Evolutionary conservation across 2,888 invertebrate species (phyloP), one percentile per base, ranked within the genome.

Genomic region (Amaurobius ferox): DNA sequence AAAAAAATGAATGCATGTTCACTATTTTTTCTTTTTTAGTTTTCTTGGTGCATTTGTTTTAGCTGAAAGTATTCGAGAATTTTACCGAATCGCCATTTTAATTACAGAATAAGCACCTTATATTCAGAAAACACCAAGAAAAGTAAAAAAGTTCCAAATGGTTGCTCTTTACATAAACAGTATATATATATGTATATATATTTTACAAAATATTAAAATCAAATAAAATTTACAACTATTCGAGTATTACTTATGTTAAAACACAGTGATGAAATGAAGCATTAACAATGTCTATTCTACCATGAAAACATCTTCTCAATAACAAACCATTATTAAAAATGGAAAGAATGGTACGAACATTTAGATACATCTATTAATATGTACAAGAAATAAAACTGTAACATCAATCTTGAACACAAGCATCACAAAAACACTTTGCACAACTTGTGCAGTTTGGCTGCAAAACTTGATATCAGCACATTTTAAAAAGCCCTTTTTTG

Each of bases 301-400:
- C 2, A 1, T 44, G 9, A 11, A 55, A 11, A 19, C 11, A 19
- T 55, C 11, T 44, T 55, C 23, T 16, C 44, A 44, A 23, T 55
- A 55, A 55, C 55, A 55, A 55, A 55, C 55, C 55, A 55, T 55
- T 23, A 23, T 55, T 55, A 23, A 55, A 23, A 55, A 55, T 23
- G 55, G 23, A 55, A 55, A 55, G 23, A 6, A 55, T n/a, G 40
- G 66, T 67, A 74, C 55, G 28, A 74, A 80, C 80, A 73, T 68
- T 67, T 26, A 80, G 35, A 73, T 64, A 80, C 68, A 78, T 68
- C 39, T 78, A 66, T 64, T 72, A 79, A 67, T 80, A 80, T 80
- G 16, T 74, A 68, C 73, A 80, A 35, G n/a, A 72, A 79, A 72
- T 73, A 78, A n/a, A 70, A 68, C 61, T 68, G 35, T 68, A 55